Evolutionary conservation across 2,113 vertebrate genomes (phyloP).

Genomic region (Himantopus leucocephalus): DNA sequence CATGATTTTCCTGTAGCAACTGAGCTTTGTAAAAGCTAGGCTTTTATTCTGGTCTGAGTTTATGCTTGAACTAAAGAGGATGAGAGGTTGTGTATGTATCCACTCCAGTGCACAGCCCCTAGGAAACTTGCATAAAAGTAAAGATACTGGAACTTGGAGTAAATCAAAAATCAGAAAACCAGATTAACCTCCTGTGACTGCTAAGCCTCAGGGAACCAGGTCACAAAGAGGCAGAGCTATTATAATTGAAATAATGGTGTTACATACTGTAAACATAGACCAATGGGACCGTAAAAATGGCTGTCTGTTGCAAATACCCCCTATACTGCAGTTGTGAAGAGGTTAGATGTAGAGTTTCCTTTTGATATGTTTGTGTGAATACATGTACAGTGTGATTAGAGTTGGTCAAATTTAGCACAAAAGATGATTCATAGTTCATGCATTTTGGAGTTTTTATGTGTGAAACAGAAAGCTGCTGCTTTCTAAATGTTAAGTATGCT

Average conservation of each 20-base stretch:
- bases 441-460: background rate
- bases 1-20: background rate
- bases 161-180: conserved; percentile 54
- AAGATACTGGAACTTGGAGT: conserved; percentile 41
- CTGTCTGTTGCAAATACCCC: background rate
- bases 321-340: background rate
- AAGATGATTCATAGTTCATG: background rate
- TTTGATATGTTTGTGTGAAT: background rate
- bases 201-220: conserved; percentile 2
- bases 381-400: background rate
- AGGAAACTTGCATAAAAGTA: conserved; percentile 55
- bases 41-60: conserved; percentile 36
- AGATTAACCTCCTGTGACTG: conserved; percentile 57
- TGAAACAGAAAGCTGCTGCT: conserved; percentile 14
- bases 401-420: background rate
- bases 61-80: background rate
- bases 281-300: background rate
- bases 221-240: conserved; percentile 19
- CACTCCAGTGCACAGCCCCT: conserved; percentile 57
- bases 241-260: conserved; percentile 13
- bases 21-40: background rate
- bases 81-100: background rate
- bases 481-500: background rate
- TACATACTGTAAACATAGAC: background rate
- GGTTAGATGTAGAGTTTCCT: background rate